Conservation (phyloP, 2,888 invertebrate species). For the Chloromyia formosa region DNA sequence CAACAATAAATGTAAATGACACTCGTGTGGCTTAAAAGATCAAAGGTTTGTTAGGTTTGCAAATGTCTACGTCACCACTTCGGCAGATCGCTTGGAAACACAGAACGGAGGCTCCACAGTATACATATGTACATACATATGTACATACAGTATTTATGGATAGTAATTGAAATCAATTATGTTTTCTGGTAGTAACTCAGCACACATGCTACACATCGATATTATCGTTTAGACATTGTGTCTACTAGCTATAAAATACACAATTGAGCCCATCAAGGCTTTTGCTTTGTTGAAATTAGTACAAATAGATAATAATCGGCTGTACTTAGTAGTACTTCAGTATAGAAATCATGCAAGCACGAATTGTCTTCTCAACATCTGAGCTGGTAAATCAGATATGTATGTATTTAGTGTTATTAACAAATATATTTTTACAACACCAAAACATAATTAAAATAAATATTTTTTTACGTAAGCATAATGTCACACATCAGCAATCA, state of each 20-base stretch:
- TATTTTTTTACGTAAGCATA: background rate
- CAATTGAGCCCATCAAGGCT: constrained; percentile 1
- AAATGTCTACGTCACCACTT: background rate
- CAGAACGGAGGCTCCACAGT: background rate
- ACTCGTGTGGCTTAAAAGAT: constrained; percentile 13
- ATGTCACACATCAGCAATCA: background rate
- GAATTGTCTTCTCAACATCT: background rate
- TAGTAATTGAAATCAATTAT: too few species aligned
- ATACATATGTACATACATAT: too few species aligned
- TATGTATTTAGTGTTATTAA: background rate
- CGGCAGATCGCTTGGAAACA: constrained; percentile 20
- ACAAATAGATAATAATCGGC: background rate
- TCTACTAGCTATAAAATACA: background rate
- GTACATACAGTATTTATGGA: too few species aligned
- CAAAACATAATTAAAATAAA: background rate
- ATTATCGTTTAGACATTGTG: constrained; percentile 5
- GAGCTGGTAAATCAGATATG: too few species aligned
- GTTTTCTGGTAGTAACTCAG: too few species aligned
- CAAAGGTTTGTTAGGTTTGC: background rate
- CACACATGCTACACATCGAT: too few species aligned
- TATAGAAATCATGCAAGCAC: background rate
- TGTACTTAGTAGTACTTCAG: background rate
- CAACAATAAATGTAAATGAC: background rate
- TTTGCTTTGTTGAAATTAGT: constrained; percentile 4
- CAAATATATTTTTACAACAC: background rate